Evolutionary conservation across 2,797 vertebrate species (phyloP).

Genomic region (Spinus pinus): DNA sequence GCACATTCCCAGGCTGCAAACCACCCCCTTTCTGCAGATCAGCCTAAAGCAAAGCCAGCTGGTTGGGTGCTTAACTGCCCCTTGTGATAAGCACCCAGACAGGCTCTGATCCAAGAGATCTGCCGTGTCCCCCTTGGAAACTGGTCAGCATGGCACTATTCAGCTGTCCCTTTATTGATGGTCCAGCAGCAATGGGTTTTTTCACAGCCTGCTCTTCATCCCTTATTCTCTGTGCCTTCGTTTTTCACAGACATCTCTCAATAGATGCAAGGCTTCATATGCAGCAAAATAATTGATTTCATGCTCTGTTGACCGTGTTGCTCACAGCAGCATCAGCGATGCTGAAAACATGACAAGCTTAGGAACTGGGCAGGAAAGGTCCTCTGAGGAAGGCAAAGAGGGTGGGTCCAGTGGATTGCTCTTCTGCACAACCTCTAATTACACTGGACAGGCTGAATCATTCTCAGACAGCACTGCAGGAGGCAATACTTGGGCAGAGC

Average conservation of each 20-base stretch:
- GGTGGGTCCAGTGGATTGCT: not conserved
- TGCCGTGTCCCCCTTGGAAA: not conserved
- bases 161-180: not conserved
- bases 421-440: not conserved
- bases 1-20: not conserved
- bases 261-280: not conserved
- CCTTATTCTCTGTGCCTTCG: not conserved
- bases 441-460: not conserved
- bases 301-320: not conserved
- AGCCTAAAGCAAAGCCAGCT: not conserved
- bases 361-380: not conserved
- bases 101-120: not conserved
- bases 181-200: not conserved
- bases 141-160: not conserved
- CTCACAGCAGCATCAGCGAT: not conserved
- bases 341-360: not conserved
- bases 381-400: not conserved
- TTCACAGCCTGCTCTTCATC: not conserved
- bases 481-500: not conserved
- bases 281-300: conserved; percentile 4
- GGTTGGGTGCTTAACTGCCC: not conserved
- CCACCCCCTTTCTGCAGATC: not conserved
- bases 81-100: not conserved
- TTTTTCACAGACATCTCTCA: not conserved
- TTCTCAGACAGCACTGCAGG: not conserved